Conservation (phyloP, 2,888 invertebrate genomes). For the Drosophila barbarae region DNA sequence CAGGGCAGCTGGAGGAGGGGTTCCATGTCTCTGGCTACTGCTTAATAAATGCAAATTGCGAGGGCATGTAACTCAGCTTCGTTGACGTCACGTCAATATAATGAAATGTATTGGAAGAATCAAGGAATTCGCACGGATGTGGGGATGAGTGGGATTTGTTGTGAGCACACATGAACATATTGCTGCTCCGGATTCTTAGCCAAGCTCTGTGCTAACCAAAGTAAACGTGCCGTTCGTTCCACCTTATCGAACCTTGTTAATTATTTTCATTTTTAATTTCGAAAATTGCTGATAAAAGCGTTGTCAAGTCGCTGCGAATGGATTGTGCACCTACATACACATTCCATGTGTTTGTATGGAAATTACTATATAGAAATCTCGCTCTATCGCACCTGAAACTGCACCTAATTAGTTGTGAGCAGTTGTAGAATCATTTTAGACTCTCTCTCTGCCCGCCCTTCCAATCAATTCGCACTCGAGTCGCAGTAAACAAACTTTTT, state of each 20-base stretch:
- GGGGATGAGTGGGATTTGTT: neutral
- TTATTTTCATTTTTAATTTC: conserved; percentile 24
- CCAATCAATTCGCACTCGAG: conserved; percentile 29
- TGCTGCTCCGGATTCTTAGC: neutral
- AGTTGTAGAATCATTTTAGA: neutral
- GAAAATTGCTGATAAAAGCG: conserved; percentile 31
- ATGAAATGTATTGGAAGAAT: conserved; percentile 25
- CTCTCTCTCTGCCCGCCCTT: neutral
- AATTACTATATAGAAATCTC: conserved; percentile 1
- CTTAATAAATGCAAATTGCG: conserved; percentile 23
- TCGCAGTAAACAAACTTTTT: conserved; percentile 31
- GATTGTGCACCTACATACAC: conserved; percentile 6
- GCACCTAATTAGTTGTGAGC: conserved; percentile 1
- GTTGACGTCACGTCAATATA: conserved; percentile 28
- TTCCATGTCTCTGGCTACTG: neutral
- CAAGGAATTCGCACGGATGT: conserved; percentile 33
- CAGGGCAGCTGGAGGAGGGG: neutral
- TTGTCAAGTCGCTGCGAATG: conserved; percentile 15
- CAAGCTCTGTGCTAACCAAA: neutral
- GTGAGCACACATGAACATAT: too few species aligned
- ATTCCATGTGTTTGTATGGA: neutral
- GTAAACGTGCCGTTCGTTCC: conserved; percentile 17
- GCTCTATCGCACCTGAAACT: neutral
- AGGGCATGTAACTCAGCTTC: conserved; percentile 3
- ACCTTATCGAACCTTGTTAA: conserved; percentile 25